Base-by-base conservation (phyloP, 2,113 vertebrate genomes). In the Haplochromis vanheusdeni region DNA sequence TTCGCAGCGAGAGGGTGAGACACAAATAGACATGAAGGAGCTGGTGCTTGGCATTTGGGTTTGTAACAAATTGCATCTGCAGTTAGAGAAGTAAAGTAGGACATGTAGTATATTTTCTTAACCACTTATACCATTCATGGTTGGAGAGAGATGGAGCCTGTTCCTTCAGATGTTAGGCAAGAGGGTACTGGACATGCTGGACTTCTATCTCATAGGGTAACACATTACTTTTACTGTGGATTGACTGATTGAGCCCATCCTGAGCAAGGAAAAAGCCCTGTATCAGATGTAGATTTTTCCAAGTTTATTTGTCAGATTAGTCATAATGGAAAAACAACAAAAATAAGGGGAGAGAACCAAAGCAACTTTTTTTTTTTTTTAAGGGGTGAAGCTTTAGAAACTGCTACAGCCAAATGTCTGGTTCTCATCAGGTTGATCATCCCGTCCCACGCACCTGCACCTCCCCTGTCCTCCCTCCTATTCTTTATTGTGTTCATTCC, bases 1-100 rank as follows among this genome's bases (percentile, higher is more conserved):
- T 99, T 89, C 98, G 97, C 95, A 99, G 98, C 45, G 98, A 99
- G 94, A 96, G 98, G 97, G 98, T 98, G 92, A 98, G 98, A 94
- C 11, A 14, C 23, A 17, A 21, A n/a, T 6, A 26, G 2, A 68
- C 21, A 40, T 26, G 45, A 4, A 16, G 9, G 6, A 14, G 17
- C 7, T 45, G 37, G 5, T 54, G 31, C 49, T 73, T 62, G 31
- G 9, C 6, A 40, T 80, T 12, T 54, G 33, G 33, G 33, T 31
- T 86, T 21, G 23, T 13, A 28, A 42, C 21, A 17, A 80, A 45
- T 9, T 28, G 26, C 14, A n/a, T 33, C 0, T 33, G 42, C 11
- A 21, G 11, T 70, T 52, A 17, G 21, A 47, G 42, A 49, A 31
- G 9, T 19, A 65, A 65, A 65, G 19, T 37, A 37, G 42, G 9